phyloP scores from a whole-genome alignment of 2,113 vertebrate species.

The Antennarius striatus region DNA sequence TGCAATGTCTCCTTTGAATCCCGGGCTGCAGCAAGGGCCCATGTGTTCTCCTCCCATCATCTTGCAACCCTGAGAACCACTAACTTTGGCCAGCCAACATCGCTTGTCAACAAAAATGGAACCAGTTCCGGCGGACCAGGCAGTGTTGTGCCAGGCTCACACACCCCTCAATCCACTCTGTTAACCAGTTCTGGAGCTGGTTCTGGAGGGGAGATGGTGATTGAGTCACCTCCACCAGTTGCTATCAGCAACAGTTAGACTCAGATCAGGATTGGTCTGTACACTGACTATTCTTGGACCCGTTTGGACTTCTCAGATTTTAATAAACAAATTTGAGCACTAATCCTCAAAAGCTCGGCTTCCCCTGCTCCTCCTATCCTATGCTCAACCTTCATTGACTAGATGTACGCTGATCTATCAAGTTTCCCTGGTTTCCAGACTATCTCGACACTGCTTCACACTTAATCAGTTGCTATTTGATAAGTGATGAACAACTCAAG shows the following conservation, averaged over 20 bases:
- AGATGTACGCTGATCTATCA: conserved; percentile 43
- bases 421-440: conserved; percentile 60
- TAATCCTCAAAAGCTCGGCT: conserved; percentile 75
- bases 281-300: conserved; percentile 72
- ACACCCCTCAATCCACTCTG: conserved; percentile 51
- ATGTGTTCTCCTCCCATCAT: conserved; percentile 89
- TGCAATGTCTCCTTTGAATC: conserved; percentile 88
- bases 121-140: conserved; percentile 59
- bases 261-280: conserved; percentile 72
- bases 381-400: conserved; percentile 59
- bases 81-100: conserved; percentile 80
- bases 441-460: conserved; percentile 61
- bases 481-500: conserved; percentile 45
- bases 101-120: conserved; percentile 75
- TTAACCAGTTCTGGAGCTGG: conserved; percentile 46
- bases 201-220: conserved; percentile 60
- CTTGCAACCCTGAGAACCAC: conserved; percentile 85
- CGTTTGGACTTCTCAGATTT: conserved; percentile 75
- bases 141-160: conserved; percentile 35
- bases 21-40: conserved; percentile 86
- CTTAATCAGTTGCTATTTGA: conserved; percentile 48
- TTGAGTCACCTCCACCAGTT: conserved; percentile 65
- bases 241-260: conserved; percentile 79
- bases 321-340: conserved; percentile 78
- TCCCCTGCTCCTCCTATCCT: conserved; percentile 45